phyloP scores from a whole-genome alignment of 1,140 invertebrate genomes.

The Brachionus plicatilis region DNA sequence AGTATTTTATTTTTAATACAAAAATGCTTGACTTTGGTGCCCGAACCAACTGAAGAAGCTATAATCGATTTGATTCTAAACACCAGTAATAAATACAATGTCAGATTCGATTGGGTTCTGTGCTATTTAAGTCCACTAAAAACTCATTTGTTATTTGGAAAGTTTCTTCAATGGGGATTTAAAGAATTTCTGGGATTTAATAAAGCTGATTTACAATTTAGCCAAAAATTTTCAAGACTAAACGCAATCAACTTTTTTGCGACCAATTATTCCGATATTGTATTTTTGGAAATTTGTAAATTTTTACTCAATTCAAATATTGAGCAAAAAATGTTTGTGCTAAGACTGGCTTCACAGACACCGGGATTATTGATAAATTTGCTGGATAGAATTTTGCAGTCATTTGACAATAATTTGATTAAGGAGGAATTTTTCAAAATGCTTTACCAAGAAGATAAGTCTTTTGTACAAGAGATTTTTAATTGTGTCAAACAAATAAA shows the following conservation, averaged over 20 bases:
- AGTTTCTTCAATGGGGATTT: background rate
- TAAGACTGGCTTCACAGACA: background rate
- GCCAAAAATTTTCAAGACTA: background rate
- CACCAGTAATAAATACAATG: background rate
- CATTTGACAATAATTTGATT: background rate
- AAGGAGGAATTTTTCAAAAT: background rate
- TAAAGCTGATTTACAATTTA: background rate
- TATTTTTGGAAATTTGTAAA: background rate
- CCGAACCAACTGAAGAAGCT: background rate
- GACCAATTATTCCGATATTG: background rate
- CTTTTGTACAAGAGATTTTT: background rate
- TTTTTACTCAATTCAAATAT: background rate
- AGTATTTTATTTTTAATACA: constrained; percentile 10
- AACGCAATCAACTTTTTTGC: constrained; percentile 35
- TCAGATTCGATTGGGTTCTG: constrained; percentile 10
- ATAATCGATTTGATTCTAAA: background rate
- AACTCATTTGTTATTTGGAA: background rate
- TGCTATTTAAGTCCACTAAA: constrained; percentile 28
- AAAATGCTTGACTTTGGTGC: background rate
- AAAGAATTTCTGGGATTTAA: background rate
- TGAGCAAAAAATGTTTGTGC: background rate
- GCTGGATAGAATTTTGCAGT: background rate
- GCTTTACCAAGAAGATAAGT: background rate
- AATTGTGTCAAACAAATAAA: background rate
- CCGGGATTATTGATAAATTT: background rate